Conservation (phyloP, 1,140 invertebrate species). For the Cardiocondyla obscurior region DNA sequence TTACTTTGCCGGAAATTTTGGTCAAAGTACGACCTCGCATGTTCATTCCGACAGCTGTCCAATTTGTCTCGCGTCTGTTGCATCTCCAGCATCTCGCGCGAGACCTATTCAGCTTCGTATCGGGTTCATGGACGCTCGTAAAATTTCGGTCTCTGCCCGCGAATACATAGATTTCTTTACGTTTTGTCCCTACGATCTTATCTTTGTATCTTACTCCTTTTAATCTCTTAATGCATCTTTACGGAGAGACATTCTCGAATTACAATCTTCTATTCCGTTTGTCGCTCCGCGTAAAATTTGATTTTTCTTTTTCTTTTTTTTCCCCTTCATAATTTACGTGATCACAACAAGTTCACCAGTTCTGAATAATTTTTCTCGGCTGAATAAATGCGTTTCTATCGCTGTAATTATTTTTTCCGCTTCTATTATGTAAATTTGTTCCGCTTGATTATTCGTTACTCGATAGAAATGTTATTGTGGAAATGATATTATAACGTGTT, state of each 20-base stretch:
- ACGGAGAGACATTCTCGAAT: neutral
- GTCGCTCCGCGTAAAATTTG: neutral
- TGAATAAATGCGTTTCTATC: neutral
- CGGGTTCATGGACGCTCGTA: constrained; percentile 63
- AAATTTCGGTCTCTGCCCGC: constrained; percentile 48
- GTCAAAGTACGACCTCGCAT: neutral
- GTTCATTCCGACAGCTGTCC: constrained; percentile 63
- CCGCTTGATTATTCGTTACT: neutral
- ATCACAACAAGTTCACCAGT: neutral
- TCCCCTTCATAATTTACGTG: neutral
- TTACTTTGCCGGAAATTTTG: constrained; percentile 45
- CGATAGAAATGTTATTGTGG: neutral
- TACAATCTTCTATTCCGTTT: neutral
- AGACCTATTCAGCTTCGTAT: constrained; percentile 61
- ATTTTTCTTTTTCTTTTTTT: too few species aligned
- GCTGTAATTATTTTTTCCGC: constrained; percentile 12
- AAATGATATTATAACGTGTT: constrained; percentile 31
- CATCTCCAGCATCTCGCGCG: constrained; percentile 50
- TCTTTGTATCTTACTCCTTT: constrained; percentile 55
- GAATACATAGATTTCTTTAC: constrained; percentile 28
- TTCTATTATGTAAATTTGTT: constrained; percentile 32
- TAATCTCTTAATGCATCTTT: constrained; percentile 47
- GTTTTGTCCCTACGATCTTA: constrained; percentile 6
- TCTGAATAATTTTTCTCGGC: constrained; percentile 1
- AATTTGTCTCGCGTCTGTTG: constrained; percentile 55